phyloP scores from a whole-genome alignment of 2,113 vertebrate species.

The Oncorhynchus keta region DNA sequence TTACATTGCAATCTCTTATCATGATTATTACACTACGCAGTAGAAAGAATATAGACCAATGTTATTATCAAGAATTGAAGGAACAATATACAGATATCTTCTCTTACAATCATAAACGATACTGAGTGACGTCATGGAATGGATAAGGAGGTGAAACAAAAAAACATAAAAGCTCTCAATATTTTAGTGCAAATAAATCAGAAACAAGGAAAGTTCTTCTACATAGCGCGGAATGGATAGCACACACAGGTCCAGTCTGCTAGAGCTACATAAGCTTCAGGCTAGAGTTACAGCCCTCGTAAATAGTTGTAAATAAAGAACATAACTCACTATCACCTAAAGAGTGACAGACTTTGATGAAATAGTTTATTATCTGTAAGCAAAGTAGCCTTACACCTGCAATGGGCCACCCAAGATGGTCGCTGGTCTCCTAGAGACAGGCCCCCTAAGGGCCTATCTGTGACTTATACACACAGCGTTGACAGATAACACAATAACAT shows the following conservation, averaged over 20 bases:
- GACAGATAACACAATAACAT: conserved; percentile 18
- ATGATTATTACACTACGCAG: conserved; percentile 59
- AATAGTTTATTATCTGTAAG: conserved; percentile 23
- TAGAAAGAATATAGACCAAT: conserved; percentile 43
- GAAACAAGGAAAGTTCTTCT: conserved; percentile 34
- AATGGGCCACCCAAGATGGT: conserved; percentile 19
- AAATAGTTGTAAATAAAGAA: conserved; percentile 23
- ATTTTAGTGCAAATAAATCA: conserved; percentile 73
- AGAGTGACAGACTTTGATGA: conserved; percentile 4
- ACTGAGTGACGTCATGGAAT: conserved; percentile 47
- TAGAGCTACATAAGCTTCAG: conserved; percentile 49
- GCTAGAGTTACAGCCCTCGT: conserved; percentile 25
- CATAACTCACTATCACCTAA: conserved; percentile 31
- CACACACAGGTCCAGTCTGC: conserved; percentile 43
- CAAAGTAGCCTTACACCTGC: conserved; percentile 9
- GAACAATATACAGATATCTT: conserved; percentile 20
- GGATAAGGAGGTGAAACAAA: conserved; percentile 37
- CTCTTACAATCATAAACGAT: conserved; percentile 52
- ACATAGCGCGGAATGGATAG: conserved; percentile 44
- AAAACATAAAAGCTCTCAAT: conserved; percentile 54
- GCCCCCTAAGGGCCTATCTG: conserved; percentile 41
- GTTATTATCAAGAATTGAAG: conserved; percentile 37
- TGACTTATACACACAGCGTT: conserved; percentile 36
- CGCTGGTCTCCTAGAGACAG: conserved; percentile 21
- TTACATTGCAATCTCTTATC: conserved; percentile 9